phyloP scores from a whole-genome alignment of 2,888 invertebrate genomes.

The Drosophila conformis region DNA sequence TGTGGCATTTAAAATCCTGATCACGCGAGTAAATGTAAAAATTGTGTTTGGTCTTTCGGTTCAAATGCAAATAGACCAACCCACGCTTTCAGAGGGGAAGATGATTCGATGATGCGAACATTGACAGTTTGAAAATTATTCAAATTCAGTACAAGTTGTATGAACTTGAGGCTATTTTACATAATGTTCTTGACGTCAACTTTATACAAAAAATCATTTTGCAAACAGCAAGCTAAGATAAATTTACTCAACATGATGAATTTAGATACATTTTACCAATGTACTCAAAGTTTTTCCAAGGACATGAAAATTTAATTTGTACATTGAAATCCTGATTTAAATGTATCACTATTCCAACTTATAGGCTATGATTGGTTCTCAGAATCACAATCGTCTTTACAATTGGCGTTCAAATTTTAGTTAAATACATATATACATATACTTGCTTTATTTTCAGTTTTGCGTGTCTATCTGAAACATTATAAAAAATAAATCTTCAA shows the following conservation, averaged over 20 bases:
- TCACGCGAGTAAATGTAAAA: slow-evolving; percentile 26
- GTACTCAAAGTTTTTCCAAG: slow-evolving; percentile 10
- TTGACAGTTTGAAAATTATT: slow-evolving; percentile 60
- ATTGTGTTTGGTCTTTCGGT: slow-evolving; percentile 1
- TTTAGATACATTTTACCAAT: slow-evolving; percentile 14
- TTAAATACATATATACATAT: neutral
- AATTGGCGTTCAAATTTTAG: neutral
- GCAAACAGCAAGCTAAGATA: slow-evolving; percentile 15
- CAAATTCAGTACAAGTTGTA: slow-evolving; percentile 66
- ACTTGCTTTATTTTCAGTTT: neutral
- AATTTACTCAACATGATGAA: slow-evolving; percentile 3
- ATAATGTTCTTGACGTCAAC: slow-evolving; percentile 63
- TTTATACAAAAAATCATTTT: slow-evolving; percentile 45
- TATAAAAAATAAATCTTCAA: neutral
- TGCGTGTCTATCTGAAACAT: neutral
- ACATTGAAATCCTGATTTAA: slow-evolving; percentile 1
- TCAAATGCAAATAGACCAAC: slow-evolving; percentile 28
- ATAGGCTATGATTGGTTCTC: neutral
- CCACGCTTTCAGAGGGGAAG: slow-evolving; percentile 9
- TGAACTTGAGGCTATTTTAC: slow-evolving; percentile 65
- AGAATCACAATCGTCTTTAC: neutral
- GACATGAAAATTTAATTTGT: slow-evolving; percentile 46
- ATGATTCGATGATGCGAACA: slow-evolving; percentile 9
- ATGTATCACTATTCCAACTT: slow-evolving; percentile 9
- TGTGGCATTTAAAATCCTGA: slow-evolving; percentile 40